Percentiles rank a stretch among this genome's conserved stretches.
Evolutionary conservation across 2,113 vertebrate genomes (phyloP).

Genomic region (Etheostoma cragini): DNA sequence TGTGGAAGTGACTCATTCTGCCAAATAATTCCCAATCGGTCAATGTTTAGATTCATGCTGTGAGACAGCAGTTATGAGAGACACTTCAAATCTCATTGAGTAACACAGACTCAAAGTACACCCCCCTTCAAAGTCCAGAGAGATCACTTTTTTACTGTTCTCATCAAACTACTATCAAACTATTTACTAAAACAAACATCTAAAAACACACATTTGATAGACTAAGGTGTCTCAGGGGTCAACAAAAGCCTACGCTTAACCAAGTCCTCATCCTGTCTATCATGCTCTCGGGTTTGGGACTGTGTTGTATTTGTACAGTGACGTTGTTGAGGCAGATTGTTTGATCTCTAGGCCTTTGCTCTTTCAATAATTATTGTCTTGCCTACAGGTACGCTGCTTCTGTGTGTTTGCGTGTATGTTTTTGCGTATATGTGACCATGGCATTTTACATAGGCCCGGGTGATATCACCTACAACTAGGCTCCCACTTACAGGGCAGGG

Average conservation of each 20-base stretch:
- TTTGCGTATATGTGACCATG: conserved; percentile 30
- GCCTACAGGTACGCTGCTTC: conserved; percentile 52
- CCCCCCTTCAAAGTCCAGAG: background rate
- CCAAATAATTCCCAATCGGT: background rate
- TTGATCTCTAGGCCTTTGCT: conserved; percentile 69
- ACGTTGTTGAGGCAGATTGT: conserved; percentile 46
- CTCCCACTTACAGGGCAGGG: background rate
- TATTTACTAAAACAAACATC: conserved; percentile 36
- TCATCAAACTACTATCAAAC: conserved; percentile 11
- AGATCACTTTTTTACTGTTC: conserved; percentile 3
- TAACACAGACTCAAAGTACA: background rate
- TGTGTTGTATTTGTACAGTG: conserved; percentile 20
- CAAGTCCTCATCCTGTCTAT: background rate
- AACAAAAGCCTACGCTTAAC: conserved; percentile 12
- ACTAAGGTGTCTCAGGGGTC: conserved; percentile 28
- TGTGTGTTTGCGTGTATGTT: background rate
- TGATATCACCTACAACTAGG: background rate
- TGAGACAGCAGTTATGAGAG: background rate
- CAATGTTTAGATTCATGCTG: background rate
- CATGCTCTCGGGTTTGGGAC: conserved; percentile 36
- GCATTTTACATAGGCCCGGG: conserved; percentile 16
- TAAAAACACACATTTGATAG: conserved; percentile 17
- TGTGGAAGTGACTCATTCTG: background rate
- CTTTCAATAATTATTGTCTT: conserved; percentile 55
- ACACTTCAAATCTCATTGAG: background rate